Evolutionary conservation across 2,888 invertebrate genomes (phyloP), one percentile per base, ranked within the genome.

Genomic region (Hirudinaria manillensis): DNA sequence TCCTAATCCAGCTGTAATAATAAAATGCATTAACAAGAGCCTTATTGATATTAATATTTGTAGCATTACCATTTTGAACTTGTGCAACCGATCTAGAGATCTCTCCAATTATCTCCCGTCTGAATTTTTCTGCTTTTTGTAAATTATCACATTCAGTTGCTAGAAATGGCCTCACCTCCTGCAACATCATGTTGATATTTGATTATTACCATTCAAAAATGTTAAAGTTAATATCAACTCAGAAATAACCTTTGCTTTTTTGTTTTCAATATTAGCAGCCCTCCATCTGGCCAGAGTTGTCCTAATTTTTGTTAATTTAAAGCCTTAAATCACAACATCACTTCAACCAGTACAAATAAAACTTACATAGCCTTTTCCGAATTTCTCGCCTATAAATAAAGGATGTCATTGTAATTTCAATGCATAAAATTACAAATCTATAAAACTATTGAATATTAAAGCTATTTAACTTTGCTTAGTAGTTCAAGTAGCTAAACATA

Each of bases 211-310:
- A 61, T 29, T 61, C 27, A 27, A 61, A n/a, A n/a, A n/a, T n/a
- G n/a, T n/a, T 13, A 61, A 3, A 29, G 13, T 61, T 29, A 56
- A 24, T 24, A 27, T 10, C 21, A 10, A 27, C 27, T 16, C 34
- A 67, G 51, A 3, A 38, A 27, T 68, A 71, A 78, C 79, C 71
- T 77, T 77, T 61, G 78, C 79, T 71, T 79, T 79, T 32, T 72
- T 80, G 38, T 80, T 81, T 67, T 93, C 93, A 77, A 94, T 90
- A 84, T 80, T 80, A 34, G 79, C 79, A n/a, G 78, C 78, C 81
- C 99, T 89, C 99, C 99, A 99, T 79, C 99, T 90, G 79, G 99
- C 99, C 81, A 99, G 87, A 0, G 98, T 97, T 45, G 99, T 99
- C 98, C 93, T 93, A 75, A n/a, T 75, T 70, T 45, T 36, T 71